phyloP scores from a whole-genome alignment of 2,797 vertebrate species.

The Chelmon rostratus region DNA sequence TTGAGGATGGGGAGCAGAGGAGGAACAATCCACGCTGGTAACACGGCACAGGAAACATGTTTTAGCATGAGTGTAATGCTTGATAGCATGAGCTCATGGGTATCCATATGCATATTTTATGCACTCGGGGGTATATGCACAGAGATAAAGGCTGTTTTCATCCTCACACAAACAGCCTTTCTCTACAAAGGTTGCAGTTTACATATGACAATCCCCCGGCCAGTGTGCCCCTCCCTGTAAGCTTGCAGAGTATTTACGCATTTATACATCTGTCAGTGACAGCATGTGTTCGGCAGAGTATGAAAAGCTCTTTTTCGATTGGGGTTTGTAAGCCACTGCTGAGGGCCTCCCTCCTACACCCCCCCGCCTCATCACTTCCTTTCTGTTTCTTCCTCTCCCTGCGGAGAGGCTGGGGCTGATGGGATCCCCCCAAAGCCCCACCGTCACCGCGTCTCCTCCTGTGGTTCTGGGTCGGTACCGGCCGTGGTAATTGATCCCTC shows the following conservation, averaged over 20 bases:
- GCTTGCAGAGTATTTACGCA: conserved; percentile 47
- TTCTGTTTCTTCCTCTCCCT: conserved; percentile 53
- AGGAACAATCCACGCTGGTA: background rate
- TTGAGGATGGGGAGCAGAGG: background rate
- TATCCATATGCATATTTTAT: conserved; percentile 25
- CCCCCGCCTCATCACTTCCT: conserved; percentile 16
- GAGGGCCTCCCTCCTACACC: conserved; percentile 9
- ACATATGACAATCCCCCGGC: conserved; percentile 31
- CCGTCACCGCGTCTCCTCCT: conserved; percentile 3
- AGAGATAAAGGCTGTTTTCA: conserved; percentile 14
- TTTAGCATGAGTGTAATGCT: conserved; percentile 10
- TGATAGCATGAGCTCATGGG: conserved; percentile 22
- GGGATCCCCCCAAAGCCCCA: conserved; percentile 44
- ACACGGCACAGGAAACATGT: background rate
- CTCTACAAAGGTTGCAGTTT: conserved; percentile 26
- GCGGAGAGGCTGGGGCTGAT: conserved; percentile 52
- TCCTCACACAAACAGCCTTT: conserved; percentile 8
- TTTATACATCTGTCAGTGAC: conserved; percentile 52
- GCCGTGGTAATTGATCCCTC: conserved; percentile 87
- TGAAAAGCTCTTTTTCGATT: conserved; percentile 56
- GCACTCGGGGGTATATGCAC: background rate
- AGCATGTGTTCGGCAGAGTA: conserved; percentile 47
- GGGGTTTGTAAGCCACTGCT: conserved; percentile 48
- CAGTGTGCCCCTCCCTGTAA: conserved; percentile 34
- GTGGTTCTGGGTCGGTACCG: conserved; percentile 70